phyloP scores from a whole-genome alignment of 2,113 vertebrate genomes.

The Riparia riparia region DNA sequence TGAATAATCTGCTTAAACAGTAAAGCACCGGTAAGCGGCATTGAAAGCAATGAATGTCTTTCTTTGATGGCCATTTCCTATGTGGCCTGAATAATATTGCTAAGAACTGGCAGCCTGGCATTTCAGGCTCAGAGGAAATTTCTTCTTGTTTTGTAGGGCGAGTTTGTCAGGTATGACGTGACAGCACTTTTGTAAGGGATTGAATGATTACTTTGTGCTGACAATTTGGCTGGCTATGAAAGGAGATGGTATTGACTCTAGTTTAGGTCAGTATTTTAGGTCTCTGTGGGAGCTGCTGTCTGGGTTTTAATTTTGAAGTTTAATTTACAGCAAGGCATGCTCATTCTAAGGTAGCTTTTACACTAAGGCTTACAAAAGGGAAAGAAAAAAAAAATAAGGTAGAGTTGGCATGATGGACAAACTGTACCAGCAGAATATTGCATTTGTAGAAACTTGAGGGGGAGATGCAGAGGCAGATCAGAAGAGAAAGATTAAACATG shows the following conservation, averaged over 20 bases:
- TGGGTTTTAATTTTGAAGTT: background rate
- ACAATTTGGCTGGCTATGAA: background rate
- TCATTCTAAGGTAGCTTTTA: background rate
- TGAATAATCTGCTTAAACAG: constrained; percentile 61
- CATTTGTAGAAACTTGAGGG: background rate
- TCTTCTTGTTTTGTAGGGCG: background rate
- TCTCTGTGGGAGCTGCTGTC: background rate
- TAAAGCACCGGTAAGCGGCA: background rate
- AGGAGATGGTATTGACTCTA: background rate
- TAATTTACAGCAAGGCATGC: background rate
- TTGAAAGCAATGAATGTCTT: constrained; percentile 13
- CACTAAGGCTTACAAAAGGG: background rate
- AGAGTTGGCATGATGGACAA: background rate
- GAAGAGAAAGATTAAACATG: background rate
- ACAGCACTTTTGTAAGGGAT: background rate
- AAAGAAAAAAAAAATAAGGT: background rate
- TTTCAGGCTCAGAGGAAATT: background rate
- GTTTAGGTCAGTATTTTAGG: background rate
- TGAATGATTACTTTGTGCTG: background rate
- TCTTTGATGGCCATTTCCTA: constrained; percentile 18
- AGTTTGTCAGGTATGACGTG: background rate
- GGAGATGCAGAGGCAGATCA: background rate
- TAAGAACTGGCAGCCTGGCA: background rate
- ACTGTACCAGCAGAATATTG: background rate
- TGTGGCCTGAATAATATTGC: constrained; percentile 13